These are phyloP conservation scores for Abrostola tripartita DNA, from an alignment of 2,888 invertebrate genomes.

Conservation along the genomic window DNA sequence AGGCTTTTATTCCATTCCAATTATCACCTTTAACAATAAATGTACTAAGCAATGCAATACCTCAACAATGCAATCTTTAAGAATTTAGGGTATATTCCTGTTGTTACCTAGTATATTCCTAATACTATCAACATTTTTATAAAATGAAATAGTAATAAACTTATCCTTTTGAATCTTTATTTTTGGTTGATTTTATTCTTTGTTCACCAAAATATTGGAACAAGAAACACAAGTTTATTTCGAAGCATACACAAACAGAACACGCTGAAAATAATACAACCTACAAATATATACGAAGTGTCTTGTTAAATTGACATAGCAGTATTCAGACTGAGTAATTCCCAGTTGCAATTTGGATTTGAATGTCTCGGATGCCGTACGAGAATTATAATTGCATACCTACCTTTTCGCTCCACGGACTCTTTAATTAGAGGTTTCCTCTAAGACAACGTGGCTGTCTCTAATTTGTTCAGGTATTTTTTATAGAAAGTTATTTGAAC, in stretches of 20 bases:
- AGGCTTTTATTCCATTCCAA: no score
- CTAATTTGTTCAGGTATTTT: slow-evolving; percentile 24
- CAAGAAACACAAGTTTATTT: neutral
- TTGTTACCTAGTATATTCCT: no score
- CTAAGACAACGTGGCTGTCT: slow-evolving; percentile 34
- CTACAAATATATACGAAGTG: slow-evolving; percentile 14
- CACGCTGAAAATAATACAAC: neutral
- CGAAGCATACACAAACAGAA: neutral
- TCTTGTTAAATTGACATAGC: slow-evolving; percentile 37
- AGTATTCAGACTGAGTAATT: slow-evolving; percentile 38
- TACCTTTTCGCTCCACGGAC: slow-evolving; percentile 36
- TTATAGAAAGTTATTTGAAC: neutral
- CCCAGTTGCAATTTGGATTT: slow-evolving; percentile 54
- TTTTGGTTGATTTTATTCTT: no score
- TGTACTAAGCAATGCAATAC: no score
- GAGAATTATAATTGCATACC: slow-evolving; percentile 46
- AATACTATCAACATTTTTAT: neutral
- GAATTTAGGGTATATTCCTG: no score
- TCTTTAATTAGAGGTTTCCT: slow-evolving; percentile 47
- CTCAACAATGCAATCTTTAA: no score
- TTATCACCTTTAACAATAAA: no score
- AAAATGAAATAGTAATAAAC: neutral
- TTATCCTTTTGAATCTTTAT: no score
- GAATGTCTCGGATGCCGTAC: slow-evolving; percentile 44
- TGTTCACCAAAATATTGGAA: no score